Evolutionary conservation across 2,888 invertebrate genomes (phyloP).

Genomic region (Lepeophtheirus nordmannii): DNA sequence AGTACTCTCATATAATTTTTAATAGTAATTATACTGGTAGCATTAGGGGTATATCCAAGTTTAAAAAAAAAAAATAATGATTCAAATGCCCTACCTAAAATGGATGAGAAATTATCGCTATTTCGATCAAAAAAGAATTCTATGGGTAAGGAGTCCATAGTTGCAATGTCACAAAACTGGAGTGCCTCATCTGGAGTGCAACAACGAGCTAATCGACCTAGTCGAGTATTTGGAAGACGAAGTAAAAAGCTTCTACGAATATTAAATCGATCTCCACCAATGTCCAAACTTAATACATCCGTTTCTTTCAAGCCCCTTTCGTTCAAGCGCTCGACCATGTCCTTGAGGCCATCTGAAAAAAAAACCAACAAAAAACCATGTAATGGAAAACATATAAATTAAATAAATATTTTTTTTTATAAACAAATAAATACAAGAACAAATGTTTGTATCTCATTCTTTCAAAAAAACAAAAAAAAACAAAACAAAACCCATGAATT

Average conservation of each 20-base stretch:
- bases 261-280: slow-evolving; percentile 17
- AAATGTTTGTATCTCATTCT: no score
- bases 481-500: no score
- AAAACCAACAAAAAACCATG: no score
- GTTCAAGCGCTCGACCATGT: not conserved
- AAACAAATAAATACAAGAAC: no score
- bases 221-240: slow-evolving; percentile 16
- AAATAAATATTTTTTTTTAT: no score
- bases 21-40: no score
- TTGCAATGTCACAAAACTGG: slow-evolving; percentile 11
- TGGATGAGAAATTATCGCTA: slow-evolving; percentile 21
- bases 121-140: slow-evolving; percentile 25
- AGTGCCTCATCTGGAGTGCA: not conserved
- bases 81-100: slow-evolving; percentile 11
- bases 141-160: not conserved
- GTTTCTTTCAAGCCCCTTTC: slow-evolving; percentile 9
- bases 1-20: no score
- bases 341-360: not conserved
- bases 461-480: no score
- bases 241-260: slow-evolving; percentile 11
- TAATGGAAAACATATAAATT: no score
- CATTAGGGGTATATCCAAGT: no score
- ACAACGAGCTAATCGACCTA: slow-evolving; percentile 11
- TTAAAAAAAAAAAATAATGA: no score
- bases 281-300: slow-evolving; percentile 13